These are phyloP conservation scores for Artibeus lituratus DNA, from an alignment of 2,797 vertebrate species.

Conservation along the genomic window DNA sequence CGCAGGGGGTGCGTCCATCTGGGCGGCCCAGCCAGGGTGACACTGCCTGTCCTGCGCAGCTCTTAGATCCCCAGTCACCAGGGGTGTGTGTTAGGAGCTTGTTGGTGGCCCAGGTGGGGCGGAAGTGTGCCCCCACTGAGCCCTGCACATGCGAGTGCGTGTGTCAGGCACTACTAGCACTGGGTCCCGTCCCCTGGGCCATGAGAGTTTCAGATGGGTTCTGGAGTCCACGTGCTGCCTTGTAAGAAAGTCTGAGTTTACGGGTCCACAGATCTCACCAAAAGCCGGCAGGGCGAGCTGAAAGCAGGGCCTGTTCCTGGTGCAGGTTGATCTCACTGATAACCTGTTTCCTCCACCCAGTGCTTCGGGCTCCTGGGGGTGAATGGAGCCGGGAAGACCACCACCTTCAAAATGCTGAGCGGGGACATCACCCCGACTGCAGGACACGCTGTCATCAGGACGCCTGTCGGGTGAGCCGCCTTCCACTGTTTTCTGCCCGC, in stretches of 20 bases:
- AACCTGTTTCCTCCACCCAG: neutral
- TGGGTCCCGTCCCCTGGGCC: neutral
- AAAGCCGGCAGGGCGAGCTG: too few relatives aligned
- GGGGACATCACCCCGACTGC: slow-evolving; percentile 77
- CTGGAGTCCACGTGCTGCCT: neutral
- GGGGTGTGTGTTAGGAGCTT: too few relatives aligned
- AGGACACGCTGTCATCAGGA: slow-evolving; percentile 73
- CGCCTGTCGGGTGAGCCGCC: slow-evolving; percentile 74
- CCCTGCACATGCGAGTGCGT: neutral
- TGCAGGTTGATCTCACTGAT: accelerated
- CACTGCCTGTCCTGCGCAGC: accelerated
- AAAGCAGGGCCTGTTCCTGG: too few relatives aligned
- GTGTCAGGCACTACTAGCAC: neutral
- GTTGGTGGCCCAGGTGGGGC: too few relatives aligned
- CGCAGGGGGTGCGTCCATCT: too few relatives aligned
- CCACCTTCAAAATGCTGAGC: slow-evolving; percentile 81
- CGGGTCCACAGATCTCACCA: accelerated
- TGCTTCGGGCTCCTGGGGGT: slow-evolving; percentile 83
- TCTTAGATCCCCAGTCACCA: too few relatives aligned
- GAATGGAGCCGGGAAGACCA: slow-evolving; percentile 84
- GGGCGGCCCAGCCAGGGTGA: too few relatives aligned
- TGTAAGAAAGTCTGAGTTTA: accelerated
- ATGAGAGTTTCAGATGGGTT: accelerated
- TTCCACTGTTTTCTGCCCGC: neutral
- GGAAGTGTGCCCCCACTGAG: neutral